phyloP scores from a whole-genome alignment of 2,113 vertebrate species.

The Lophura nycthemera region DNA sequence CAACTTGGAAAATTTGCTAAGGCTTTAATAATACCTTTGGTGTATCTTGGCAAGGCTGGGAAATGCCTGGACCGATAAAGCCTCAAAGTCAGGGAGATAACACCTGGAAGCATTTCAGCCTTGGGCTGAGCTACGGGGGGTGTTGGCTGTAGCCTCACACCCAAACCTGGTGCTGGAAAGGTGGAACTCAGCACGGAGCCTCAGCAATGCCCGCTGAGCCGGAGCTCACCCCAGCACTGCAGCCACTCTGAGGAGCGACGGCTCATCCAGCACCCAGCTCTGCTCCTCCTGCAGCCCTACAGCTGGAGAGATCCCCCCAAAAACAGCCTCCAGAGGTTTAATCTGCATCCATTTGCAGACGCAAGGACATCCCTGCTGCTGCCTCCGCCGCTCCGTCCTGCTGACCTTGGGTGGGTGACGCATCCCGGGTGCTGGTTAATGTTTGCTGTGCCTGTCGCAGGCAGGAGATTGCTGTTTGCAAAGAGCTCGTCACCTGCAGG shows the following conservation, averaged over 20 bases:
- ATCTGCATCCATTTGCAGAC: not conserved
- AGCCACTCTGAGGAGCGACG: fast-evolving
- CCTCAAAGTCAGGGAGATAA: conserved; percentile 25
- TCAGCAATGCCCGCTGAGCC: not conserved
- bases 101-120: not conserved
- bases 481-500: not conserved
- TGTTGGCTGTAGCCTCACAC: not conserved
- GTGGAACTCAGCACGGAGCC: not conserved
- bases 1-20: not conserved
- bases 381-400: not conserved
- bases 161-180: not conserved
- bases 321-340: not conserved
- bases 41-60: not conserved
- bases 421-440: conserved; percentile 26
- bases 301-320: not conserved
- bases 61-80: not conserved
- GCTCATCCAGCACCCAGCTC: not conserved
- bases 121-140: not conserved
- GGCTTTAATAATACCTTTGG: not conserved
- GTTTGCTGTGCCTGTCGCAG: conserved; percentile 31
- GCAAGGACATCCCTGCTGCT: conserved; percentile 13
- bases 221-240: not conserved
- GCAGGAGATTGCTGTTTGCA: not conserved
- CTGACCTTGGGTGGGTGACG: conserved; percentile 45
- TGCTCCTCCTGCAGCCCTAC: not conserved